Base-by-base conservation (phyloP, 2,888 invertebrate species). In the Machimus rusticus region DNA sequence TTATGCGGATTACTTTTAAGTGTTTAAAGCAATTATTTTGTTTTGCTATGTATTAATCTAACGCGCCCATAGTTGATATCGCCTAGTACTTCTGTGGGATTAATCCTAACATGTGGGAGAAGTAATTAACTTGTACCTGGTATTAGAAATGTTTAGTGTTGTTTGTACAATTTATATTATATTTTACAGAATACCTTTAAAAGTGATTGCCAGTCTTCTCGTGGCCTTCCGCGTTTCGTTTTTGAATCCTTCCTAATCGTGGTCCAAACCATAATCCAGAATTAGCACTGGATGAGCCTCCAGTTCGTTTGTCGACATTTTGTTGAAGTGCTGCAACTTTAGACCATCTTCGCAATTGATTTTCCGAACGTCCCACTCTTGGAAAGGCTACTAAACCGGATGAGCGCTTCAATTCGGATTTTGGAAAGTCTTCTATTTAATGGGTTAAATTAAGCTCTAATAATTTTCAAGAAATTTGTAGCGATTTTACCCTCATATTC, bases 251-350 rank as follows among this genome's bases (percentile, higher is more conserved):
- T 87, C 95, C 96, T 34, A 95, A 92, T 74, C 95, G 93, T 0
- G 95, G 95, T 55, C 96, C 96, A 90, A 95, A 95, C 96, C 95
- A 96, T 92, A 95, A 94, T 0, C 94, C 94, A 31, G 92, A 92
- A 55, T 92, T 93, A 76, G 92, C 92, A 79, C 81, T 86, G 66
- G 66, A 66, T 0, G 66, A 23, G 4, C 66, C 66, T 77, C 91
- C 92, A 0, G 91, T 91, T 57, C 89, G 91, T 88, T 93, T 93
- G 14, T 92, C 92, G 79, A 92, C 88, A 1, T 92, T 90, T 88
- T 92, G 91, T 86, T 92, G 91, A 82, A 92, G 88, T n/a, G 92
- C 91, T 88, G 92, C 87, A 77, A 91, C 89, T 88, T 91, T 91
- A 3, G 92, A 91, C 90, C 91, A 92, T 89, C 92, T 92, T n/a